phyloP scores from a whole-genome alignment of 2,797 vertebrate species.

The Pseudopleuronectes americanus region DNA sequence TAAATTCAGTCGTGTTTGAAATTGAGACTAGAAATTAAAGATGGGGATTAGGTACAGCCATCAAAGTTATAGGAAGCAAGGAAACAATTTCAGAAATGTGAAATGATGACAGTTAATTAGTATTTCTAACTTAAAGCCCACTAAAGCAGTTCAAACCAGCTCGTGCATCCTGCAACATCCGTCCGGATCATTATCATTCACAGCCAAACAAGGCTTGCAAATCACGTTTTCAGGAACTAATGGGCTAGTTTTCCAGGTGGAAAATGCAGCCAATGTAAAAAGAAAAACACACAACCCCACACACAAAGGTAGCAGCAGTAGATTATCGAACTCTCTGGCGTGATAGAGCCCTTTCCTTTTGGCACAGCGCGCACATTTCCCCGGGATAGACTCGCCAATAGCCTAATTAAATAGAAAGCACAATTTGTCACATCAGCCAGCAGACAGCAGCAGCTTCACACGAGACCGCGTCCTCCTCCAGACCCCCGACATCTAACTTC shows the following conservation, averaged over 20 bases:
- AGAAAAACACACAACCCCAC: not conserved
- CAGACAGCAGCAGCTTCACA: slow-evolving; percentile 39
- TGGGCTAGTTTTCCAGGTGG: slow-evolving; percentile 35
- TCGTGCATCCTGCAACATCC: slow-evolving; percentile 8
- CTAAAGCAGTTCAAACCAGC: not conserved
- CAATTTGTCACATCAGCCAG: slow-evolving; percentile 72
- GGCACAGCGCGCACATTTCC: slow-evolving; percentile 65
- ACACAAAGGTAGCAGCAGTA: slow-evolving; percentile 47
- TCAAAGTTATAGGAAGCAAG: slow-evolving; percentile 25
- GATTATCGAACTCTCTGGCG: slow-evolving; percentile 49
- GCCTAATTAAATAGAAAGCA: slow-evolving; percentile 80
- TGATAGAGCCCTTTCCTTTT: slow-evolving; percentile 67
- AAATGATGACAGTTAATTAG: not conserved
- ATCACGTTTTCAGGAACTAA: slow-evolving; percentile 34
- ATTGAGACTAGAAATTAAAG: not conserved
- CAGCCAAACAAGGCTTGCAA: slow-evolving; percentile 10
- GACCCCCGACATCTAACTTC: slow-evolving; percentile 31
- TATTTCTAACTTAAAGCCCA: no score
- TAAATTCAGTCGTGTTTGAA: not conserved
- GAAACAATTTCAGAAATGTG: slow-evolving; percentile 1
- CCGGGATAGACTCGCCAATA: slow-evolving; percentile 65
- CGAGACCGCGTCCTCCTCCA: slow-evolving; percentile 26
- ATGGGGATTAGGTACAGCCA: not conserved
- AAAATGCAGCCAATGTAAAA: not conserved
- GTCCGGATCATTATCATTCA: slow-evolving; percentile 27